These are phyloP conservation scores for Pseudotriccus pelzelni DNA, from an alignment of 2,797 vertebrate species.

Conservation along the genomic window DNA sequence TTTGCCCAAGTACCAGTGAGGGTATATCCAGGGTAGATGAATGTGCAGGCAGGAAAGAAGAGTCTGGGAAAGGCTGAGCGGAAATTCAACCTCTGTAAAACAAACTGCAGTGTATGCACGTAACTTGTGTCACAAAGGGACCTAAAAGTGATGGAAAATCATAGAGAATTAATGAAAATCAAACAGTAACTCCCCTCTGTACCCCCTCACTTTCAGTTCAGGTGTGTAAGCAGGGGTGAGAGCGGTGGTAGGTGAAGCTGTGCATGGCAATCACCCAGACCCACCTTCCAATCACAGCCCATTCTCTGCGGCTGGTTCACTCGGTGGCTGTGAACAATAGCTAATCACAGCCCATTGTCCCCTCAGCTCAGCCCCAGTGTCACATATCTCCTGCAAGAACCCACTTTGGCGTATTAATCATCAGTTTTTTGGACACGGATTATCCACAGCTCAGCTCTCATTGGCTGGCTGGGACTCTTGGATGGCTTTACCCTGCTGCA, in stretches of 20 bases:
- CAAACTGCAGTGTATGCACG: not conserved
- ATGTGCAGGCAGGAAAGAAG: not conserved
- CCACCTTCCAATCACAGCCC: slow-evolving; percentile 30
- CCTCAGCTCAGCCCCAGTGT: not conserved
- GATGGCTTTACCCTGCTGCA: slow-evolving; percentile 11
- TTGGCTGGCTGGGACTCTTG: not conserved
- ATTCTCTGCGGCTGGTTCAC: slow-evolving; percentile 15
- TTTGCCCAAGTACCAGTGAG: not conserved
- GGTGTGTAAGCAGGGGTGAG: not conserved
- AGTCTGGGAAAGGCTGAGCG: not conserved
- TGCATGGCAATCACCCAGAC: not conserved
- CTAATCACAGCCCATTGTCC: slow-evolving; percentile 57
- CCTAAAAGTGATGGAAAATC: not conserved
- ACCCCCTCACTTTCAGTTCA: not conserved
- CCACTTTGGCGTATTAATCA: not conserved
- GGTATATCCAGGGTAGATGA: not conserved
- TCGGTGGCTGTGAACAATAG: slow-evolving; percentile 19
- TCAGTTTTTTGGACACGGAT: slow-evolving; percentile 3
- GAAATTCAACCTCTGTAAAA: not conserved
- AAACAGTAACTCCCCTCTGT: not conserved
- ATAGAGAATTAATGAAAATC: not conserved
- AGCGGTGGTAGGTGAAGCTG: not conserved
- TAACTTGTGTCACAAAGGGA: not conserved
- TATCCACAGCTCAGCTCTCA: not conserved
- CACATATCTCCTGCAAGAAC: not conserved